phyloP scores from a whole-genome alignment of 64 coral and sea anemone genomes.

The Actinia equina region DNA sequence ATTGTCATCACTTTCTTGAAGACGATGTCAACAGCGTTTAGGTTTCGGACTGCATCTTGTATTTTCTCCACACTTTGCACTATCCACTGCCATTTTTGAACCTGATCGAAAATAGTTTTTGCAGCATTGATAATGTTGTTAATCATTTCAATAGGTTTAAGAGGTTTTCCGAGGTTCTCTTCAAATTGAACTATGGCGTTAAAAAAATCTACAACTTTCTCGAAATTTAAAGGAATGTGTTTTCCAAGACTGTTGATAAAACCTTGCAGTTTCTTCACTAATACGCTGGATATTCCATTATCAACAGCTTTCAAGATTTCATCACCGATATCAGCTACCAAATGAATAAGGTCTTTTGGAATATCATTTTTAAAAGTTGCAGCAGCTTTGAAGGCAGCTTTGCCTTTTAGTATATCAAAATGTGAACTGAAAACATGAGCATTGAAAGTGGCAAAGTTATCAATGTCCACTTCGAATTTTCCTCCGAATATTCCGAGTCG shows the following conservation, averaged over 20 bases:
- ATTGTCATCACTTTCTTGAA: constrained; percentile 58
- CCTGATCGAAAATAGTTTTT: constrained; percentile 22
- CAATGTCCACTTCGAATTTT: constrained; percentile 83
- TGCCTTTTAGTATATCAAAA: constrained; percentile 79
- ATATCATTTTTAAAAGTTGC: constrained; percentile 98
- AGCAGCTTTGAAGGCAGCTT: constrained; percentile 85
- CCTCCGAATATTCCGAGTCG: constrained; percentile 90
- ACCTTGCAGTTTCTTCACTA: constrained; percentile 64
- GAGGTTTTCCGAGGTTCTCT: constrained; percentile 51
- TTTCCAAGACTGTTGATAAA: constrained; percentile 60
- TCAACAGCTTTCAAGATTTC: constrained; percentile 59
- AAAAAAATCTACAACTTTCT: constrained; percentile 64
- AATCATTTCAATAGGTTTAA: constrained; percentile 49
- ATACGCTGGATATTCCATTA: constrained; percentile 55
- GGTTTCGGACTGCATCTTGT: constrained; percentile 27
- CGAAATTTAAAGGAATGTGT: constrained; percentile 56
- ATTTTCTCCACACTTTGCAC: constrained; percentile 47
- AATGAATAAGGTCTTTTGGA: constrained; percentile 91
- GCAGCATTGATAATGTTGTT: constrained; percentile 58
- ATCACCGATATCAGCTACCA: constrained; percentile 69
- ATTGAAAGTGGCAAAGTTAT: constrained; percentile 61
- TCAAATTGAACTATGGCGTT: constrained; percentile 65
- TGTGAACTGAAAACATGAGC: constrained; percentile 73
- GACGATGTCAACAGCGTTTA: constrained; percentile 51
- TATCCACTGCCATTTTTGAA: constrained; percentile 39